Base-by-base conservation (phyloP, 2,113 vertebrate genomes). In the Daphoenositta chrysoptera region DNA sequence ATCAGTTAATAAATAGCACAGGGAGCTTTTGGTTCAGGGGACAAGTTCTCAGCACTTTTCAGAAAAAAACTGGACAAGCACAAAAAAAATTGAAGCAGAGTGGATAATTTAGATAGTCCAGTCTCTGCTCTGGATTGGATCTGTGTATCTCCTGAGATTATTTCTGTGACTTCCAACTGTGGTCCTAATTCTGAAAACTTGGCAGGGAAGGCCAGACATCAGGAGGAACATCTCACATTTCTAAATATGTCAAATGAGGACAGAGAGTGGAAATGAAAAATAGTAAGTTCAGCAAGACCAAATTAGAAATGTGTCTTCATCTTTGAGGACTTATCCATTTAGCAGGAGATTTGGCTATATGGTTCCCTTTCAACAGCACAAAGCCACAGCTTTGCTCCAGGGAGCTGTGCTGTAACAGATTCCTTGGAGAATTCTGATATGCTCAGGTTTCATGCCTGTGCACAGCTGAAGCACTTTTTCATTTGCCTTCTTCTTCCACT, bases 101-200 rank as follows among this genome's bases (percentile, higher is more conserved):
- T 24, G 30, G 33, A 8, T 61, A 24, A 63, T 83, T 90, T 44
- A 77, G 64, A 69, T 78, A 64, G 35, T 26, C 21, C 15, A 26
- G 16, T 77, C 50, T 73, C 71, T 86, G 39, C 28, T 61, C 24
- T 70, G 80, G 42, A 71, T 15, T 68, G 42, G 51, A 57, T 61
- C 79, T 82, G 33, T 88, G 53, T 44, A 35, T 87, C 50, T 65
- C 18, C 42, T 69, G 15, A 73, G 60, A 93, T 93, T 83, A 81
- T 64, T 93, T 10, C 2, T 63, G 17, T 14, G 39, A 54, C 21
- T 90, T 83, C 75, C 80, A 79, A 57, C 76, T 61, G 60, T 54
- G 79, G 42, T 80, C 79, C 45, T 89, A 90, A 86, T 80, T 90
- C 90, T 86, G 71, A 92, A 86, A 85, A 85, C 54, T 88, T 92